Percentiles rank a stretch among this genome's conserved stretches.
Conservation (phyloP, 2,113 vertebrate species). For the Eurypyga helias region DNA sequence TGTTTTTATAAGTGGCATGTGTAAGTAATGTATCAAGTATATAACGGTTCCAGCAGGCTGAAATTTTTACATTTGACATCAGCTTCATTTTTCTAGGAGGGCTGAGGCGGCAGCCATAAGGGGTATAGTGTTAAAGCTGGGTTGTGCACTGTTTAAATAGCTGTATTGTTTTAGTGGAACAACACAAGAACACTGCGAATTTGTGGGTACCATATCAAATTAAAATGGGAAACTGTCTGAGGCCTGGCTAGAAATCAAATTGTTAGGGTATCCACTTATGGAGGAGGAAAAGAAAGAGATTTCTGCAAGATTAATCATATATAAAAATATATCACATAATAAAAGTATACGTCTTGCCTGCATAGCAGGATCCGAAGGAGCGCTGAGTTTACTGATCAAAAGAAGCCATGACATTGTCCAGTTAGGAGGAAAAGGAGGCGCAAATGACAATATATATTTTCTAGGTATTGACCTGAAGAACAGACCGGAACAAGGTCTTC, state of each 20-base stretch:
- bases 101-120: not conserved
- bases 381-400: not conserved
- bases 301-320: not conserved
- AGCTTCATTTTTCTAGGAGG: not conserved
- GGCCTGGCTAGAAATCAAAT: not conserved
- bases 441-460: not conserved
- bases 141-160: not conserved
- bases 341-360: not conserved
- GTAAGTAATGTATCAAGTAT: not conserved
- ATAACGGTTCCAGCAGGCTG: constrained; percentile 5
- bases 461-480: not conserved
- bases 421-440: not conserved
- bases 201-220: not conserved
- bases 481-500: not conserved
- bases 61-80: constrained; percentile 36
- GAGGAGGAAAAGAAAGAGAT: not conserved
- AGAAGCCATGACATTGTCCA: not conserved
- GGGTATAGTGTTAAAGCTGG: not conserved
- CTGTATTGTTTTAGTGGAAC: not conserved
- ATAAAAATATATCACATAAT: not conserved
- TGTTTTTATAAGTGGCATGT: constrained; percentile 38
- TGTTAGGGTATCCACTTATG: not conserved
- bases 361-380: not conserved
- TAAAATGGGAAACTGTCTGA: not conserved
- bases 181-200: not conserved